These are phyloP conservation scores for Siphamia tubifer DNA, from an alignment of 2,113 vertebrate species.

Conservation along the genomic window DNA sequence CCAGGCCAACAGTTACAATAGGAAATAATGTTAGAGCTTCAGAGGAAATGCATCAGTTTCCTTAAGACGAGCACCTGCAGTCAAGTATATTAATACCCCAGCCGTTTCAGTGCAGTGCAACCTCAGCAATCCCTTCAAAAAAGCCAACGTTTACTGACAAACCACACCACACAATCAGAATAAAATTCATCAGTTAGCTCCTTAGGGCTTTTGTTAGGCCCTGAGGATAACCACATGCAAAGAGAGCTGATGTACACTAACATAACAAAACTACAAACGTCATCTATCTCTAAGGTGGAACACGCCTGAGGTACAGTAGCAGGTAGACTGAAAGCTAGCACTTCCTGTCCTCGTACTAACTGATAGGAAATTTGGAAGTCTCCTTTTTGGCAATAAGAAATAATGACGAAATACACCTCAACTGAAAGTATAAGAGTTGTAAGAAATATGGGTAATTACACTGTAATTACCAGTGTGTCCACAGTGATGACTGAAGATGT, in stretches of 20 bases:
- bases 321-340: slow-evolving; percentile 16
- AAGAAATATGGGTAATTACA: neutral
- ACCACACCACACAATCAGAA: slow-evolving; percentile 20
- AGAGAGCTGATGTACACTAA: slow-evolving; percentile 54
- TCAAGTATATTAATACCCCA: slow-evolving; percentile 47
- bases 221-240: slow-evolving; percentile 60
- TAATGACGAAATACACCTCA: neutral
- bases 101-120: slow-evolving; percentile 26
- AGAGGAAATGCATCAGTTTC: slow-evolving; percentile 32
- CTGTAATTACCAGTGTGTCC: neutral
- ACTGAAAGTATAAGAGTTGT: neutral
- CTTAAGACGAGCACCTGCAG: slow-evolving; percentile 44
- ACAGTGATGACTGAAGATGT: slow-evolving; percentile 2
- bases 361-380: slow-evolving; percentile 29
- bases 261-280: slow-evolving; percentile 42
- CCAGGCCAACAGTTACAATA: slow-evolving; percentile 39
- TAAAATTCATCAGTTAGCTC: slow-evolving; percentile 72
- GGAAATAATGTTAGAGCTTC: slow-evolving; percentile 54
- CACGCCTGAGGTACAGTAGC: slow-evolving; percentile 46
- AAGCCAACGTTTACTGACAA: slow-evolving; percentile 64
- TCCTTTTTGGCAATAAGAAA: slow-evolving; percentile 24
- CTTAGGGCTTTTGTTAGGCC: slow-evolving; percentile 52
- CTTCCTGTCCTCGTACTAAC: slow-evolving; percentile 33
- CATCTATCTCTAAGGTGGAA: slow-evolving; percentile 19
- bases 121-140: slow-evolving; percentile 61